Evolutionary conservation across 2,113 vertebrate species (phyloP), one percentile per base, ranked within the genome.

Genomic region (human (Homo sapiens)): DNA sequence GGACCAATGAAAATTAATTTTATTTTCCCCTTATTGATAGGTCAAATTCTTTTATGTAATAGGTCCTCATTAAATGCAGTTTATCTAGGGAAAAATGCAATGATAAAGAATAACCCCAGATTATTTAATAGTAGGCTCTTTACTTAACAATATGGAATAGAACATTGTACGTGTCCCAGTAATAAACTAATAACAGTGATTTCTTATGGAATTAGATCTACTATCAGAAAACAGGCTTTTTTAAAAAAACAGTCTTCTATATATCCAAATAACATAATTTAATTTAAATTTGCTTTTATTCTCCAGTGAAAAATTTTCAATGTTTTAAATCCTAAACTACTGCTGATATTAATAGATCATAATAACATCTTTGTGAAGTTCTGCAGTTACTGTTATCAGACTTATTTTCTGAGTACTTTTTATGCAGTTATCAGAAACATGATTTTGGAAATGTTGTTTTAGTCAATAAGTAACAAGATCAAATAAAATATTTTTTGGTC

Each of bases 1-100:
- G 66, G 73, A 72, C 4, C 3, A 86, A 88, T 61, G 52, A 82
- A 97, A 97, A 94, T 80, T 84, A 88, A 91, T 91, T 96, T 94
- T 32, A 81, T 30, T 83, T 97, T 81, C 35, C 18, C 55, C 20
- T 87, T 91, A 96, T 84, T 75, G 82, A 73, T 40, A 38, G 68
- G 55, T 88, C 80, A 84, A 92, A 86, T 95, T 90, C 30, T 90
- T 18, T 82, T 80, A 57, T 82, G 20, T 30, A 76, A 40, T 81
- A 22, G 40, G 20, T 25, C 27, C 50, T 95, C 55, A 75, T 87
- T 97, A 93, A 94, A 61, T 70, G 16, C 38, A 89, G 57, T 92
- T 93, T 90, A 79, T 86, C 90, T 48, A 64, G 55, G 9, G 1
- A 92, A 92, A 81, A 90, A 90, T 3, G 22, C 43, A 95, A 88